These are phyloP conservation scores for Hippocampus abdominalis DNA, from an alignment of 2,113 vertebrate genomes.

Conservation along the genomic window DNA sequence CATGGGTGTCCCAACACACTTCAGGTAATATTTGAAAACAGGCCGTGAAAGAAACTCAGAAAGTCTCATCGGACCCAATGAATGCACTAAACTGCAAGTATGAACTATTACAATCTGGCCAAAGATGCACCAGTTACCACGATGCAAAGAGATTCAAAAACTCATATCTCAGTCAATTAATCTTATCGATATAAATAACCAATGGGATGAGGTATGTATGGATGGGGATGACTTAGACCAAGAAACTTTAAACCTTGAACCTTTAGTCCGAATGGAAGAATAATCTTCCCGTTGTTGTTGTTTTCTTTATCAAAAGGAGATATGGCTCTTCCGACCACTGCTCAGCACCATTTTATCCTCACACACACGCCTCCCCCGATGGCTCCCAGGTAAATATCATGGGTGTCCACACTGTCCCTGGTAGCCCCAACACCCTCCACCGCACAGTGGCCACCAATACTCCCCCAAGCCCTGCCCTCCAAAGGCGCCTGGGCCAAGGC, in stretches of 20 bases:
- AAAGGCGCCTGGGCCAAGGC: slow-evolving; percentile 77
- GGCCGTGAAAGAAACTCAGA: background rate
- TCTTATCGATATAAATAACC: background rate
- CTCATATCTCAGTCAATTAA: background rate
- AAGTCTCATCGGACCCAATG: background rate
- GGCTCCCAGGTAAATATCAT: slow-evolving; percentile 75
- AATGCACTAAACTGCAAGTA: background rate
- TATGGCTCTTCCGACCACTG: slow-evolving; percentile 55
- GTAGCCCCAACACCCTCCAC: slow-evolving; percentile 89
- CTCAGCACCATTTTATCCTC: slow-evolving; percentile 44
- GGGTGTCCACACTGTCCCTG: slow-evolving; percentile 77
- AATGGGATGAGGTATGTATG: background rate
- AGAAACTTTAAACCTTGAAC: background rate
- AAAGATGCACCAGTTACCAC: background rate
- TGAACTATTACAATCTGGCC: background rate
- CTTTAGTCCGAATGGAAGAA: background rate
- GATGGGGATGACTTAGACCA: background rate
- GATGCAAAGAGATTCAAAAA: background rate
- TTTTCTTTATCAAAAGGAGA: slow-evolving; percentile 52
- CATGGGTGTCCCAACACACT: background rate
- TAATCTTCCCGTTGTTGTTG: background rate
- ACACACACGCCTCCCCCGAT: slow-evolving; percentile 67
- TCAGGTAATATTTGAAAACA: background rate
- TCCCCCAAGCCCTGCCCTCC: slow-evolving; percentile 84
- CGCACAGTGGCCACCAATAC: slow-evolving; percentile 96